Conservation (phyloP, 2,113 vertebrate species). For the Stictonetta naevosa region DNA sequence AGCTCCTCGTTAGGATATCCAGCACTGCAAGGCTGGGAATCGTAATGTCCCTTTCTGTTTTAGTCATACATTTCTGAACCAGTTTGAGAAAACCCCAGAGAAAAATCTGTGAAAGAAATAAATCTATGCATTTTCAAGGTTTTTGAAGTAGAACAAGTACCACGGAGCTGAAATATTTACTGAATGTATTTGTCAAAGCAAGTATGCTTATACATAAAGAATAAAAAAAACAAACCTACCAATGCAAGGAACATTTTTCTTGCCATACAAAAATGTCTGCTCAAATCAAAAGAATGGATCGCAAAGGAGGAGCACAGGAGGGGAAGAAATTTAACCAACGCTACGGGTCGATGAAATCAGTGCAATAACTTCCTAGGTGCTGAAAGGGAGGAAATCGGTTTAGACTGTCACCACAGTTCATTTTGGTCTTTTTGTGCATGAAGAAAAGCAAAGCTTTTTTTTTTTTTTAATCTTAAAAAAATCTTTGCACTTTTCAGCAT, state of each 20-base stretch:
- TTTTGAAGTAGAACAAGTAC: neutral
- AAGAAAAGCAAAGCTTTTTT: neutral
- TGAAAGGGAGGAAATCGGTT: neutral
- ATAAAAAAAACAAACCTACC: neutral
- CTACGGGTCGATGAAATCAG: neutral
- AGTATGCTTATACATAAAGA: neutral
- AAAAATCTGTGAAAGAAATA: neutral
- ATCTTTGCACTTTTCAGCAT: neutral
- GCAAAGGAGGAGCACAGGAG: neutral
- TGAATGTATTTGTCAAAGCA: neutral
- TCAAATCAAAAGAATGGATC: neutral
- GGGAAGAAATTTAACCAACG: neutral
- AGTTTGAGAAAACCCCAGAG: neutral
- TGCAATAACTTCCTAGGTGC: neutral
- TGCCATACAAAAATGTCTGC: neutral
- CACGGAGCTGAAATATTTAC: neutral
- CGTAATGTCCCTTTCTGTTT: neutral
- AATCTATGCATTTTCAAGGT: neutral
- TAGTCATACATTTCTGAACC: neutral
- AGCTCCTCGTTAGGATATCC: neutral
- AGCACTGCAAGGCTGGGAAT: neutral
- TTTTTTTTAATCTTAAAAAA: neutral
- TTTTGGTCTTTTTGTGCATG: neutral
- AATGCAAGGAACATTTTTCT: neutral
- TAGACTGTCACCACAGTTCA: neutral